Conservation (phyloP, 2,888 invertebrate genomes). For the Ormyrus rosae region DNA sequence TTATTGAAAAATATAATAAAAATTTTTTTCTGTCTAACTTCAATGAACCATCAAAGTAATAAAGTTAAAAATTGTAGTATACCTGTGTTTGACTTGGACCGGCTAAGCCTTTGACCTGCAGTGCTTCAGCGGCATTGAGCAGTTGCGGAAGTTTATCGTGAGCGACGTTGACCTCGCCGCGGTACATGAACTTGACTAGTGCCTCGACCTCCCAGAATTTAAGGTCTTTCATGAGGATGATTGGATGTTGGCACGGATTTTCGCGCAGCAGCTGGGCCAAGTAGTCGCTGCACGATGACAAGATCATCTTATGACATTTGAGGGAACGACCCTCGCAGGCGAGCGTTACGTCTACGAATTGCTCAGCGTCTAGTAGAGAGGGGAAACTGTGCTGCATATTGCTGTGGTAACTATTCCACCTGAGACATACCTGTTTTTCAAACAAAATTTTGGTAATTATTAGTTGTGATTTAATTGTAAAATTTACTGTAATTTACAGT, state of each 20-base stretch:
- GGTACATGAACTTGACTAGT: slow-evolving; percentile 93
- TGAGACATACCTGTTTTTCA: slow-evolving; percentile 81
- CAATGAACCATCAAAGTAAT: too few species aligned
- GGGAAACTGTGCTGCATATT: slow-evolving; percentile 88
- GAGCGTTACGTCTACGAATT: slow-evolving; percentile 92
- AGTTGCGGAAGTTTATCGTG: slow-evolving; percentile 89
- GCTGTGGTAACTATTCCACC: slow-evolving; percentile 90
- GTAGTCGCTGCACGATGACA: slow-evolving; percentile 91
- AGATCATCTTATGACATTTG: slow-evolving; percentile 91
- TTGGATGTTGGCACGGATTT: slow-evolving; percentile 91
- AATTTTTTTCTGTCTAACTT: too few species aligned
- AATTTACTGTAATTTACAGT: too few species aligned
- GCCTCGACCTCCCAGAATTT: slow-evolving; percentile 90
- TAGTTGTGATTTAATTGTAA: too few species aligned
- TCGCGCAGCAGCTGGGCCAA: slow-evolving; percentile 87
- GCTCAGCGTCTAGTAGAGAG: slow-evolving; percentile 85
- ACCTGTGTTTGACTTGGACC: slow-evolving; percentile 72
- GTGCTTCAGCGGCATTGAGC: slow-evolving; percentile 88
- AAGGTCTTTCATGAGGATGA: slow-evolving; percentile 90
- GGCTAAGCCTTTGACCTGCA: slow-evolving; percentile 86
- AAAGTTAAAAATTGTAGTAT: slow-evolving; percentile 16
- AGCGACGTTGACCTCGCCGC: slow-evolving; percentile 91
- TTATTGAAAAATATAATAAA: too few species aligned
- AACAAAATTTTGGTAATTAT: too few species aligned
- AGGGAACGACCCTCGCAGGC: slow-evolving; percentile 91